Percentiles rank a stretch among this genome's conserved stretches.
These are phyloP conservation scores for Cydia pomonella DNA, from an alignment of 1,140 invertebrate genomes.

Conservation along the genomic window DNA sequence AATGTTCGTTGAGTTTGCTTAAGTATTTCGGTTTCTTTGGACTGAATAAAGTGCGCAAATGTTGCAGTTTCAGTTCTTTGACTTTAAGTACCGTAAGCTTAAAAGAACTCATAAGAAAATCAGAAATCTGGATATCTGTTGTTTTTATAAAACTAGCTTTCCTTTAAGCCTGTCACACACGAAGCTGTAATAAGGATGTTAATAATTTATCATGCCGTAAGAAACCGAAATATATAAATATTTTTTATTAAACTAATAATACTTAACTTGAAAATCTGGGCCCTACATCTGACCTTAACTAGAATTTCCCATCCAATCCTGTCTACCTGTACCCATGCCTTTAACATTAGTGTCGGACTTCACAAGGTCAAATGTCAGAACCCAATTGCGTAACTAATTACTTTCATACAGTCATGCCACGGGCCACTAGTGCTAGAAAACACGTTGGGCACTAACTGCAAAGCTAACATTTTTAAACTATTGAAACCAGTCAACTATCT, in stretches of 20 bases:
- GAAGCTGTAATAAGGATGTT: too few relatives aligned
- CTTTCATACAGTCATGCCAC: not conserved
- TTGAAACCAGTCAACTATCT: too few relatives aligned
- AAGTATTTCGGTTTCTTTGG: constrained; percentile 7
- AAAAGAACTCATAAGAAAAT: not conserved
- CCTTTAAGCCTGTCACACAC: too few relatives aligned
- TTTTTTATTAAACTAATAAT: too few relatives aligned
- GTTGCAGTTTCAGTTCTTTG: not conserved
- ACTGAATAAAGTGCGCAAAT: not conserved
- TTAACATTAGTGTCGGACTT: not conserved
- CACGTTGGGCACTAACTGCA: not conserved
- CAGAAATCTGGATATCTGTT: too few relatives aligned
- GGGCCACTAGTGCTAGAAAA: not conserved
- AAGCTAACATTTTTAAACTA: too few relatives aligned
- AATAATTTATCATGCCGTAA: too few relatives aligned
- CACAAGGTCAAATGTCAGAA: not conserved
- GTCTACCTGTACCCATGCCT: not conserved
- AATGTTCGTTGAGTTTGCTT: not conserved
- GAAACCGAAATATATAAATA: too few relatives aligned
- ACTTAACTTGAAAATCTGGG: too few relatives aligned
- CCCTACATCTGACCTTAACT: too few relatives aligned
- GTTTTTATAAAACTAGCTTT: too few relatives aligned
- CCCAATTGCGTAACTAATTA: not conserved
- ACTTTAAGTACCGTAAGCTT: not conserved
- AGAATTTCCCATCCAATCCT: too few relatives aligned